These are phyloP conservation scores for Ctenosaura bakeri DNA, from an alignment of 2,797 vertebrate species.

Conservation along the genomic window DNA sequence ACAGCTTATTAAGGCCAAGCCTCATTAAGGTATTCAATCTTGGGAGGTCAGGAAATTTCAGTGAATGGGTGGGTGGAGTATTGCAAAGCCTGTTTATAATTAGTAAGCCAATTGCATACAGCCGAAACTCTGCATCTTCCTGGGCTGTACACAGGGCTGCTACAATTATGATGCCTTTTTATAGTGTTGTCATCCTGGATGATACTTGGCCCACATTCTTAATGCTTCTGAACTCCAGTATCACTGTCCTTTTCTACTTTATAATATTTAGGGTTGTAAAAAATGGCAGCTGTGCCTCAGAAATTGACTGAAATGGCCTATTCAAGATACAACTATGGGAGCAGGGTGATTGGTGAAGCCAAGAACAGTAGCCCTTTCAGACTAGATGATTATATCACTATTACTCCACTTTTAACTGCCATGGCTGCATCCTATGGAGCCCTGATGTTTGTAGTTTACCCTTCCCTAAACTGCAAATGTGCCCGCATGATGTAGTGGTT, in stretches of 20 bases:
- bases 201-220: not conserved
- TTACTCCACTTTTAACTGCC: too few species aligned
- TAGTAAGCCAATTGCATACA: constrained; percentile 43
- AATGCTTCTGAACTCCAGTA: not conserved
- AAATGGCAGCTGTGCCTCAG: not conserved
- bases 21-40: constrained; percentile 37
- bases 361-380: not conserved
- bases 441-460: too few species aligned
- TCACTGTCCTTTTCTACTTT: not conserved
- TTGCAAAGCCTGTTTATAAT: constrained; percentile 33
- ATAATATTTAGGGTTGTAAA: not conserved
- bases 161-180: constrained; percentile 13
- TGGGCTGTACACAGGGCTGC: constrained; percentile 29
- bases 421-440: too few species aligned
- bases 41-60: constrained; percentile 47
- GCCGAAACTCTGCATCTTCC: constrained; percentile 40
- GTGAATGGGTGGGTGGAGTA: not conserved
- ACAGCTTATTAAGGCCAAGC: constrained; percentile 44
- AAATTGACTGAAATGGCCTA: not conserved
- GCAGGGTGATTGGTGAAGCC: not conserved
- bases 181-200: constrained; percentile 41
- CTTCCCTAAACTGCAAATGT: too few species aligned
- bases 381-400: too few species aligned
- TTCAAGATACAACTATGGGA: not conserved
- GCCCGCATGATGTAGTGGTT: too few species aligned